phyloP scores from a whole-genome alignment of 2,113 vertebrate species.

The Neopipo cinnamomea region DNA sequence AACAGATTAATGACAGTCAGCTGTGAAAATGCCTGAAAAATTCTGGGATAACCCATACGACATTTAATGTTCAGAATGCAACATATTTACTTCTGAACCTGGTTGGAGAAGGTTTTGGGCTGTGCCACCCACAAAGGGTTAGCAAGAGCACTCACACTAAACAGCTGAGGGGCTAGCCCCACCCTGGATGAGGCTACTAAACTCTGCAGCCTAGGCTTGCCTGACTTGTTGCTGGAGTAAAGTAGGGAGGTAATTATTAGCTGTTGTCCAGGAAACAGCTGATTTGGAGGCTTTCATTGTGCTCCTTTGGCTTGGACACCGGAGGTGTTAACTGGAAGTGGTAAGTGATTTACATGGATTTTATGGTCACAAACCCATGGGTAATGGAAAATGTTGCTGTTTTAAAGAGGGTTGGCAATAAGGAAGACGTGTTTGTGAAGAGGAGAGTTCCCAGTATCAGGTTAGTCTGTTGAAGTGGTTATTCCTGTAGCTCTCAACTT shows the following conservation, averaged over 20 bases:
- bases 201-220: background rate
- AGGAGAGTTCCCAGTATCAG: background rate
- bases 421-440: background rate
- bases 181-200: background rate
- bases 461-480: background rate
- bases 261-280: background rate
- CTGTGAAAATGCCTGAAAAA: background rate
- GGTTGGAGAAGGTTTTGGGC: background rate
- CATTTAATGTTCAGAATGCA: background rate
- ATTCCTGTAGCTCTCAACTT: background rate
- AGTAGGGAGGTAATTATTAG: fast-evolving
- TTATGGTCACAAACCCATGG: fast-evolving
- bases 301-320: background rate
- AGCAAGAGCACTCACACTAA: background rate
- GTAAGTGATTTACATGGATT: background rate
- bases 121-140: background rate
- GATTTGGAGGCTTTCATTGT: background rate
- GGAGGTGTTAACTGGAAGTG: background rate
- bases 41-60: background rate
- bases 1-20: background rate
- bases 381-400: background rate
- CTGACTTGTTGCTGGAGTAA: background rate
- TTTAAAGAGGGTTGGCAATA: background rate
- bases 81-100: background rate
- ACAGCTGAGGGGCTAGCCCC: background rate